A percentile compares a stretch with the other conserved stretches of the same genome.
These are phyloP conservation scores for Rhinolophus ferrumequinum DNA, from an alignment of 2,113 vertebrate genomes.

Conservation along the genomic window DNA sequence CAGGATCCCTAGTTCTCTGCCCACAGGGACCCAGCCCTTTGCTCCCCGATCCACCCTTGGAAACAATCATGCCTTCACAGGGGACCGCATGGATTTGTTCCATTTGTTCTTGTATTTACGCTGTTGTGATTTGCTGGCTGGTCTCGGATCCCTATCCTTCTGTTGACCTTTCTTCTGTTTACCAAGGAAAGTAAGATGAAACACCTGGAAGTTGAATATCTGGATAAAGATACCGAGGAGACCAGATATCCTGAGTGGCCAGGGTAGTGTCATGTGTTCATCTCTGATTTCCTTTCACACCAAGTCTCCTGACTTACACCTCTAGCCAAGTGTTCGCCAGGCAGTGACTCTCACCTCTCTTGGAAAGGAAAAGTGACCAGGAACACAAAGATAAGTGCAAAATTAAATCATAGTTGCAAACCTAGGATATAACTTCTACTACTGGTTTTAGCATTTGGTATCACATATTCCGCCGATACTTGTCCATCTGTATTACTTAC, in stretches of 20 bases:
- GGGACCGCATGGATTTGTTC: background rate
- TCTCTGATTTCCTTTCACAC: background rate
- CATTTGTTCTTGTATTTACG: background rate
- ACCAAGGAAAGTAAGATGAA: slow-evolving; percentile 8
- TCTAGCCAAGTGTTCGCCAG: background rate
- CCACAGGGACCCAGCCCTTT: no score
- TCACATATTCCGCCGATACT: background rate
- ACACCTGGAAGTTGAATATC: background rate
- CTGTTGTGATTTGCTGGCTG: background rate
- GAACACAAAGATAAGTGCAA: background rate
- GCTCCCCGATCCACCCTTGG: background rate
- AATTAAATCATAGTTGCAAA: background rate
- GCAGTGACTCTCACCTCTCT: background rate
- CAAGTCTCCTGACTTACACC: background rate
- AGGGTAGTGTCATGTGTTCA: background rate
- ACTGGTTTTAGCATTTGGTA: background rate
- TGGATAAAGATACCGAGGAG: background rate
- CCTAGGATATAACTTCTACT: background rate
- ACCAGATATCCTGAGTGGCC: background rate
- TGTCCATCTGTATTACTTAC: background rate
- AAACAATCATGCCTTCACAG: background rate
- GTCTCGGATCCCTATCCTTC: background rate
- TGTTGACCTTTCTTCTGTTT: slow-evolving; percentile 27
- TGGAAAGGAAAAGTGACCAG: background rate
- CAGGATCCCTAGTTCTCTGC: background rate